These are phyloP conservation scores for Macrosiphum euphorbiae DNA, from an alignment of 2,888 invertebrate species.

Conservation along the genomic window DNA sequence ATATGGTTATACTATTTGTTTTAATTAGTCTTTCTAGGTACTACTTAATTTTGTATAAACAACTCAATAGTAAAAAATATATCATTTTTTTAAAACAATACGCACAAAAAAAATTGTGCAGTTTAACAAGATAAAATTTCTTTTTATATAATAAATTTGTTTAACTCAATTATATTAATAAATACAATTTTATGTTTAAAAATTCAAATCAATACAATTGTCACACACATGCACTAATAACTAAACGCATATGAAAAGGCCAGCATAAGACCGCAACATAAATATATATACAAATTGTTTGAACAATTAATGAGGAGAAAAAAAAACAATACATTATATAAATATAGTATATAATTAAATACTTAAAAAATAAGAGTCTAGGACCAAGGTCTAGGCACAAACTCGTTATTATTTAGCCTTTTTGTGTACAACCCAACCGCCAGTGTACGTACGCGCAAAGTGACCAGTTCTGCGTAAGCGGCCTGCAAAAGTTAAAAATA, in stretches of 20 bases:
- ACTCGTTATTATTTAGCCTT: constrained; percentile 60
- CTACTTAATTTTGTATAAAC: constrained; percentile 58
- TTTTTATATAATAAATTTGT: constrained; percentile 63
- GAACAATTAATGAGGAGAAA: constrained; percentile 46
- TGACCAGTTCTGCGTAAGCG: constrained; percentile 85
- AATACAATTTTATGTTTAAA: constrained; percentile 56
- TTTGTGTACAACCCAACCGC: constrained; percentile 74
- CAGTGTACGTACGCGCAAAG: constrained; percentile 85
- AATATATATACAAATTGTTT: constrained; percentile 61
- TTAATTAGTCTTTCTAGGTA: constrained; percentile 52
- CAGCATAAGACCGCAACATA: constrained; percentile 41
- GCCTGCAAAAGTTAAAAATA: constrained; percentile 71
- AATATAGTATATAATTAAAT: constrained; percentile 47
- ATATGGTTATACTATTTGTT: constrained; percentile 51
- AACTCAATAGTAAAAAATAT: constrained; percentile 65
- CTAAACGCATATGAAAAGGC: constrained; percentile 51
- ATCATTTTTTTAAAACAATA: constrained; percentile 61
- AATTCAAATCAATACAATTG: constrained; percentile 59
- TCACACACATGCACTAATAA: constrained; percentile 61
- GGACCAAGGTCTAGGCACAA: constrained; percentile 64
- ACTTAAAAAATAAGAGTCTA: constrained; percentile 62
- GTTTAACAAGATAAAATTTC: constrained; percentile 63
- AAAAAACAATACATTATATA: constrained; percentile 53
- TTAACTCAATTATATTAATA: constrained; percentile 57
- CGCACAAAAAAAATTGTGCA: constrained; percentile 61